Conservation (phyloP, 53 echinoderm and acorn worm genomes). For the Actinopyga echinites region DNA sequence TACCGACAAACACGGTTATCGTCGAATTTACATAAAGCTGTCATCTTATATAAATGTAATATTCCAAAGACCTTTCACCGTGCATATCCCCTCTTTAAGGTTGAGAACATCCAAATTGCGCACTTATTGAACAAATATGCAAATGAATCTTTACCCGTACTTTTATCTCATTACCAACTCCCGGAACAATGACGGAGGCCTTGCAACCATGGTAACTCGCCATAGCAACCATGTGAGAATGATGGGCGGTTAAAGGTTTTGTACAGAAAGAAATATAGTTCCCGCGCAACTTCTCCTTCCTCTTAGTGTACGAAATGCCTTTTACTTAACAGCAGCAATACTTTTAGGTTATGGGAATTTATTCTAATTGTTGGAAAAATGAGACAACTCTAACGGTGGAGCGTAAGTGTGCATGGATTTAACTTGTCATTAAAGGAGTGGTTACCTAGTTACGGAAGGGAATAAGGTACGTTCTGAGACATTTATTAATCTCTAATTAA, state of each 20-base stretch:
- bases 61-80: no score
- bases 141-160: constrained; percentile 30
- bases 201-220: constrained; percentile 26
- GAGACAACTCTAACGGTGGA: no score
- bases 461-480: no score
- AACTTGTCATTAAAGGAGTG: no score
- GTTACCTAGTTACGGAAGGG: no score
- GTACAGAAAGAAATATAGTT: constrained; percentile 34
- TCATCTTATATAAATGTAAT: no score
- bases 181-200: constrained; percentile 28
- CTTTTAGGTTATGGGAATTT: constrained; percentile 6
- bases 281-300: background rate
- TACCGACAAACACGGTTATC: no score
- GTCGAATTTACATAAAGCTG: no score
- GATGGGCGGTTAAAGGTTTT: constrained; percentile 40
- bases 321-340: constrained; percentile 21
- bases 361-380: background rate
- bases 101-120: background rate
- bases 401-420: no score
- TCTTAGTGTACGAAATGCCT: constrained; percentile 32
- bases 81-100: background rate
- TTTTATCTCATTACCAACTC: constrained; percentile 31
- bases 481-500: no score
- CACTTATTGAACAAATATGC: constrained; percentile 28
- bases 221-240: constrained; percentile 24